A percentile compares a stretch with the other conserved stretches of the same genome.
phyloP scores from a whole-genome alignment of 2,113 vertebrate genomes.

The Pterocles orientalis region DNA sequence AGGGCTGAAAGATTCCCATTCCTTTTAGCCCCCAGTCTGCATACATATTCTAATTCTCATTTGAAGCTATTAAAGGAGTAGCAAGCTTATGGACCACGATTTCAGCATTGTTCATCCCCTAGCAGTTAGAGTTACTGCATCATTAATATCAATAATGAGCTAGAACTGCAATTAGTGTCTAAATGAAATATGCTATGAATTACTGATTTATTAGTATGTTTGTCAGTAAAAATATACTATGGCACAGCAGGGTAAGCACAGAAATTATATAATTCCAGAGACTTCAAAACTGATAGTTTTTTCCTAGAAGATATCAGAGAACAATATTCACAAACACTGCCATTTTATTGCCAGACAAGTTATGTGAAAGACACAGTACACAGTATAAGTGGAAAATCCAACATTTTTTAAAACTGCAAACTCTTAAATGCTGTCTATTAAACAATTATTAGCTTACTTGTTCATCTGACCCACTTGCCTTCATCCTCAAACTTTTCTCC shows the following conservation, averaged over 20 bases:
- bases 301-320: background rate
- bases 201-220: slow-evolving; percentile 52
- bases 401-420: background rate
- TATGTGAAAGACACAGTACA: background rate
- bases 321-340: background rate
- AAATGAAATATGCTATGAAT: slow-evolving; percentile 53
- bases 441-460: background rate
- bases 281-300: background rate
- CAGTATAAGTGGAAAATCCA: background rate
- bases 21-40: slow-evolving; percentile 25
- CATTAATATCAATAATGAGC: slow-evolving; percentile 78
- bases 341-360: background rate
- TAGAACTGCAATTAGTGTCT: slow-evolving; percentile 67
- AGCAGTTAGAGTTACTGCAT: slow-evolving; percentile 60
- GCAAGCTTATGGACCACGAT: slow-evolving; percentile 51
- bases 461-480: background rate
- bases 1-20: slow-evolving; percentile 23
- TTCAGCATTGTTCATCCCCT: slow-evolving; percentile 67
- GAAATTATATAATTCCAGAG: background rate
- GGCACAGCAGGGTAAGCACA: background rate
- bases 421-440: background rate
- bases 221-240: slow-evolving; percentile 33
- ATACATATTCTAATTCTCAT: slow-evolving; percentile 61
- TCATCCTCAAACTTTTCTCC: background rate
- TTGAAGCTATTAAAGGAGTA: slow-evolving; percentile 63